phyloP scores from a whole-genome alignment of 2,888 invertebrate species.

The Electrophaes corylata region DNA sequence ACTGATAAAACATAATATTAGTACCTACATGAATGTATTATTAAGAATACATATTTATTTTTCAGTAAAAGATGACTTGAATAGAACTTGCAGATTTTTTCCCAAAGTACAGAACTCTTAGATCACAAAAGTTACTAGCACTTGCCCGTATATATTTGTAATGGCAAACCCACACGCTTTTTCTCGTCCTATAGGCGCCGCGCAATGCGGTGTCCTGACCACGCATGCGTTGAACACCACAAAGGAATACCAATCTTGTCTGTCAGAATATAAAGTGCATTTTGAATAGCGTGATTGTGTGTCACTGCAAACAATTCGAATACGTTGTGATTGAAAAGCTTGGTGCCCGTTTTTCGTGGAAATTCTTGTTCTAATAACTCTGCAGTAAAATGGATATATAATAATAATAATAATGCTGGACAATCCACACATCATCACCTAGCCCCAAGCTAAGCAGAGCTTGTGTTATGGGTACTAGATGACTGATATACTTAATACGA shows the following conservation, averaged over 20 bases:
- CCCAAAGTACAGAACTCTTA: neutral
- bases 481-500: too few species aligned
- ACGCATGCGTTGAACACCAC: slow-evolving; percentile 72
- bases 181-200: slow-evolving; percentile 76
- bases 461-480: too few species aligned
- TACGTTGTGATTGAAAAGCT: slow-evolving; percentile 35
- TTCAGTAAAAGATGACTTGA: neutral
- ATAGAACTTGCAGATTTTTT: neutral
- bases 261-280: slow-evolving; percentile 21
- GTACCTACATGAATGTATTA: too few species aligned
- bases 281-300: slow-evolving; percentile 13
- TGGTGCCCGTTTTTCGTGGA: slow-evolving; percentile 14
- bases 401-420: too few species aligned
- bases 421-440: too few species aligned
- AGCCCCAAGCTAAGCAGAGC: too few species aligned
- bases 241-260: slow-evolving; percentile 28
- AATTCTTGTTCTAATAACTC: slow-evolving; percentile 4
- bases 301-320: slow-evolving; percentile 35
- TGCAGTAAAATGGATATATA: neutral
- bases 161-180: slow-evolving; percentile 75
- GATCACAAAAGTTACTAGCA: neutral
- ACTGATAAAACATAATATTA: too few species aligned
- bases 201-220: slow-evolving; percentile 78
- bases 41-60: too few species aligned
- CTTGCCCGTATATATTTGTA: slow-evolving; percentile 47